Evolutionary conservation across 2,113 vertebrate genomes (phyloP).

Genomic region (Actinemys pallida): DNA sequence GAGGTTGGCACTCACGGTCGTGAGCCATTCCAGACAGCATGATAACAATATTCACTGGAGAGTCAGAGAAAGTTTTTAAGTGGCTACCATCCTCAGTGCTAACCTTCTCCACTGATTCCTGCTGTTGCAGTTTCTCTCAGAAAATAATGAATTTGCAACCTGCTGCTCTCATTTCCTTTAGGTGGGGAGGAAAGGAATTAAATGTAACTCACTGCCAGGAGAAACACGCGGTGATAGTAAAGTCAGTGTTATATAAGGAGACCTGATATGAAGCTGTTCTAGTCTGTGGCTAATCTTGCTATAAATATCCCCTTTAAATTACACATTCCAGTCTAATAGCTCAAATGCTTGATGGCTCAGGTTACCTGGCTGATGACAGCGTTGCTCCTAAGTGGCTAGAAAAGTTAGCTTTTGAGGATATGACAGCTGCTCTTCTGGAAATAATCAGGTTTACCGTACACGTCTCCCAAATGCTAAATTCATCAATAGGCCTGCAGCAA

Average conservation of each 20-base stretch:
- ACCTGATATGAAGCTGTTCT: not conserved
- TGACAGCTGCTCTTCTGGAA: not conserved
- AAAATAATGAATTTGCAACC: not conserved
- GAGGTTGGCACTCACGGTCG: not conserved
- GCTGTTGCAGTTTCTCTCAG: not conserved
- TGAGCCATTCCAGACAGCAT: not conserved
- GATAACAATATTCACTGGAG: not conserved
- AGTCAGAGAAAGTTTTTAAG: not conserved
- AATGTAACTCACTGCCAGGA: not conserved
- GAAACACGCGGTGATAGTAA: not conserved
- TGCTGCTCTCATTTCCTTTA: not conserved
- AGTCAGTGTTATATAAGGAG: not conserved
- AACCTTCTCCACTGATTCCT: not conserved
- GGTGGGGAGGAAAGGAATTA: not conserved
- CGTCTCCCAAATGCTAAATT: not conserved
- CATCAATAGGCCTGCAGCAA: not conserved
- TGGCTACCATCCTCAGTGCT: not conserved
- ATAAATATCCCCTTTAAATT: conserved; percentile 44
- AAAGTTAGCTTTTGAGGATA: conserved; percentile 42
- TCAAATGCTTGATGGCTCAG: not conserved
- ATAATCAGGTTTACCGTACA: not conserved
- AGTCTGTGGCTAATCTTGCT: conserved; percentile 20
- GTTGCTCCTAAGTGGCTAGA: conserved; percentile 10
- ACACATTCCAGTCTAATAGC: not conserved
- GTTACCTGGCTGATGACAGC: conserved; percentile 26